Evolutionary conservation across 37 sponge, comb jelly and placozoan species (phyloP), one percentile per base, ranked within the genome.

Genomic region (Cliona cf. orientalis): DNA sequence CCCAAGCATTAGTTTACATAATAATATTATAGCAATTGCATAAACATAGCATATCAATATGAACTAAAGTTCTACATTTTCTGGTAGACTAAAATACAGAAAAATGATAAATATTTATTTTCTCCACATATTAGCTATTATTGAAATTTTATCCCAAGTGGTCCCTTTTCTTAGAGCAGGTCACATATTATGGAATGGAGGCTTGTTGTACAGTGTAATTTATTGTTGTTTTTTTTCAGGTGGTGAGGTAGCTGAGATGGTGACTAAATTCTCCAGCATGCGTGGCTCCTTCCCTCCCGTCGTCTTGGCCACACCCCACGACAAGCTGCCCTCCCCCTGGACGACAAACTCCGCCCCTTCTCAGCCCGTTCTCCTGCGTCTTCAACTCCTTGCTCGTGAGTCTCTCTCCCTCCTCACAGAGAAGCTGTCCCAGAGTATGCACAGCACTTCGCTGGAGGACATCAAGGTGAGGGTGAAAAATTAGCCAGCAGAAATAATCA

Each of bases 251-350:
- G 46, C 76, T 45, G 91, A 83, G 36, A 75, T 91, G 6, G 6
- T 32, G 5, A 12, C 65, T 0, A 56, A 42, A 19, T 94, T 94
- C 70, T 60, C 76, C 28, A 36, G 76, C 17, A 35, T 71, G 6
- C 81, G 97, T 0, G 17, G 69, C 23, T 60, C 61, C 66, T 67
- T 90, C 35, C 97, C 97, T 49, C 46, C 92, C 64, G 73, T 94
- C 80, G 83, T 91, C 49, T 82, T 96, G 21, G 74, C 74, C 79
- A 89, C 92, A 32, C 94, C 97, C 32, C 46, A 44, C 44, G 78
- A 94, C 73, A 82, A 66, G 36, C 55, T 60, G 25, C 29, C 69
- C 60, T 80, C 91, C 34, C 69, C 75, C 32, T 75, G 77, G 79
- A 79, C 79, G 2, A 66, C 82, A 22, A 19, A 60, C 19, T 40